These are phyloP conservation scores for Callyntrura sp. DNA, from an alignment of 2,888 invertebrate genomes.

Conservation along the genomic window DNA sequence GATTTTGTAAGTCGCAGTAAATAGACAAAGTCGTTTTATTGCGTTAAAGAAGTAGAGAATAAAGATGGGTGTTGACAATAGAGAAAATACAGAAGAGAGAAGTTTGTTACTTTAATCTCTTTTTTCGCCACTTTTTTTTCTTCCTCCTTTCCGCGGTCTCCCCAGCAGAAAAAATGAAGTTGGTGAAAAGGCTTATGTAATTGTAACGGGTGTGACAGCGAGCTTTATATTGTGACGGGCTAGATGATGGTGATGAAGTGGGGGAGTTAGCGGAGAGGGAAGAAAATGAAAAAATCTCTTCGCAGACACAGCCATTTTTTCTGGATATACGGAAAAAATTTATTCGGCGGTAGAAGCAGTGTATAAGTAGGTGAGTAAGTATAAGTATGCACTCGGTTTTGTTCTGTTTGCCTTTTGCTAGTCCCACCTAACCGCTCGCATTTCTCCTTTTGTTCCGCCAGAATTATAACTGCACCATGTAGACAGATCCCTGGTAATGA, in stretches of 20 bases:
- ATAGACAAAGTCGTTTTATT: too few species aligned
- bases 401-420: neutral
- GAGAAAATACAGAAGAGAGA: neutral
- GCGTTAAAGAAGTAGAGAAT: neutral
- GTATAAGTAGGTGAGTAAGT: neutral
- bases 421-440: neutral
- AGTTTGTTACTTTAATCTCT: constrained; percentile 63
- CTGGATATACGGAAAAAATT: constrained; percentile 11
- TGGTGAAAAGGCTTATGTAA: constrained; percentile 50
- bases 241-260: constrained; percentile 27
- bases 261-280: neutral
- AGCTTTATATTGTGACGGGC: constrained; percentile 39
- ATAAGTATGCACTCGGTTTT: neutral
- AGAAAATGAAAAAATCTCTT: constrained; percentile 38
- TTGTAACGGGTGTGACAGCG: constrained; percentile 60
- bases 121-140: constrained; percentile 34
- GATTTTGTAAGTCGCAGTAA: too few species aligned
- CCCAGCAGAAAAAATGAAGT: constrained; percentile 57
- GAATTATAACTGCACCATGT: constrained; percentile 44
- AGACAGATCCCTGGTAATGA: constrained; percentile 61
- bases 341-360: neutral
- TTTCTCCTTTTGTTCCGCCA: constrained; percentile 57
- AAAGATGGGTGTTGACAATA: constrained; percentile 1
- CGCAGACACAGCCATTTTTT: constrained; percentile 39
- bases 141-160: neutral